These are phyloP conservation scores for Illadopsis cleaveri DNA, from an alignment of 2,113 vertebrate genomes.

Conservation along the genomic window DNA sequence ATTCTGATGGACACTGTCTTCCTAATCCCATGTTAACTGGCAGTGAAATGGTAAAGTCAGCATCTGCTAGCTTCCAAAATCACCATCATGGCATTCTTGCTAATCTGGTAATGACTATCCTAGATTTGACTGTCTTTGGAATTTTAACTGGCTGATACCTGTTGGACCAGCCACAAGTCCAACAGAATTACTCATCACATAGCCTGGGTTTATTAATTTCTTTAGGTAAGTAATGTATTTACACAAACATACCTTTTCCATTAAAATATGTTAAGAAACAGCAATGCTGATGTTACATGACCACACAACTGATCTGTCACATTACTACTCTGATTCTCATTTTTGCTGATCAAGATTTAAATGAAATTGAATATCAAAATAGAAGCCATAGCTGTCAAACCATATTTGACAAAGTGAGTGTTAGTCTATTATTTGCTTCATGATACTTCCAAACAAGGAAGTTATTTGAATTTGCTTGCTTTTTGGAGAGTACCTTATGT, in stretches of 20 bases:
- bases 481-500: background rate
- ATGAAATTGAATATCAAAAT: background rate
- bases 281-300: background rate
- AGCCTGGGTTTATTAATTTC: background rate
- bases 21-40: background rate
- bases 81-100: background rate
- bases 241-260: background rate
- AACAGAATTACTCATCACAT: background rate
- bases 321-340: background rate
- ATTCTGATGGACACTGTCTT: background rate
- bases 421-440: background rate
- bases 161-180: background rate
- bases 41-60: background rate
- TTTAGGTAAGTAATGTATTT: background rate
- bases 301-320: background rate
- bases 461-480: background rate
- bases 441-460: background rate
- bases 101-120: background rate
- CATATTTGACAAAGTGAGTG: background rate
- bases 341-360: background rate
- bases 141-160: background rate
- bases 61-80: background rate
- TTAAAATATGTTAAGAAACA: background rate
- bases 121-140: background rate
- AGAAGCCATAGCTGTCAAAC: background rate